Evolutionary conservation across 2,888 invertebrate species (phyloP).

Genomic region (Morpho deidamia): DNA sequence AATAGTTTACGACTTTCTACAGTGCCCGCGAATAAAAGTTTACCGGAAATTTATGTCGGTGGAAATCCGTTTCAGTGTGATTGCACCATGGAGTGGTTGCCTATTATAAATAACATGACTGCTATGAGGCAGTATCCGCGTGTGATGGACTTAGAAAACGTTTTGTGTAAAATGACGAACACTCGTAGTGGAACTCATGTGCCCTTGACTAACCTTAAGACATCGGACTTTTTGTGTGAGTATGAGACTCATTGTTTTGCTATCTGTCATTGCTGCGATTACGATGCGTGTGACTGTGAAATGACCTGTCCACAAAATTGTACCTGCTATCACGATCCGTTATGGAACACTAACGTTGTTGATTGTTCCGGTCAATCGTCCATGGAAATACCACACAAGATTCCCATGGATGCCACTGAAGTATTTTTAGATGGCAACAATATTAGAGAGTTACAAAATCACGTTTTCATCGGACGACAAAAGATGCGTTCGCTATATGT

Average conservation of each 20-base stretch:
- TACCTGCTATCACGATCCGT: constrained; percentile 95
- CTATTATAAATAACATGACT: constrained; percentile 91
- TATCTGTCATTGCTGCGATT: constrained; percentile 96
- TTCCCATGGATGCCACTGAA: constrained; percentile 97
- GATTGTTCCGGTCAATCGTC: constrained; percentile 91
- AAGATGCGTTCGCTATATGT: constrained; percentile 92
- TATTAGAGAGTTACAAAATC: constrained; percentile 88
- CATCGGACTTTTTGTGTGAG: constrained; percentile 93
- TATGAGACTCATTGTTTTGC: constrained; percentile 97
- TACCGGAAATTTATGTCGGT: constrained; percentile 94
- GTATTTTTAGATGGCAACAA: constrained; percentile 95
- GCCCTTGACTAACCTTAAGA: constrained; percentile 85
- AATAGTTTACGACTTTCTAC: constrained; percentile 88
- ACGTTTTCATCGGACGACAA: constrained; percentile 93
- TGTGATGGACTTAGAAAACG: constrained; percentile 92
- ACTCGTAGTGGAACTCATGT: constrained; percentile 89
- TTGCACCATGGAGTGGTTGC: constrained; percentile 97
- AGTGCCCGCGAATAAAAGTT: constrained; percentile 83
- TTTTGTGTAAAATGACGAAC: constrained; percentile 92
- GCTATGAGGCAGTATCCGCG: constrained; percentile 89
- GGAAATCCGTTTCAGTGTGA: constrained; percentile 97
- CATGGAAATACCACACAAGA: constrained; percentile 87
- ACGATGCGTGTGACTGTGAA: constrained; percentile 97
- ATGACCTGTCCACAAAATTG: constrained; percentile 97
- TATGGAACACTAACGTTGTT: constrained; percentile 95